Conservation (phyloP, 1,140 invertebrate genomes). For the Gonioctena quinquepunctata region DNA sequence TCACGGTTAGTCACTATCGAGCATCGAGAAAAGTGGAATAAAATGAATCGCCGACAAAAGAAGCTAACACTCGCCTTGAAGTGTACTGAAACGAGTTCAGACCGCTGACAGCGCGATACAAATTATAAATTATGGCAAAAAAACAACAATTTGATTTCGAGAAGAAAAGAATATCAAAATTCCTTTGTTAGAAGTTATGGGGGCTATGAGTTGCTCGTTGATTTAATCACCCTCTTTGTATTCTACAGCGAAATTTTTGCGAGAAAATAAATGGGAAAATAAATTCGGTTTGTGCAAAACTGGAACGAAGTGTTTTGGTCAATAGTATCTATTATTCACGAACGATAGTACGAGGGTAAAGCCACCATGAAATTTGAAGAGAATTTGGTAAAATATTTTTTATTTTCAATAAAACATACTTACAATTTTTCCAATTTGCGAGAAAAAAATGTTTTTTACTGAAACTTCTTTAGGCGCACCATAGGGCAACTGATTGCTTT, state of each 20-base stretch:
- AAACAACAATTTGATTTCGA: background rate
- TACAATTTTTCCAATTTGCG: too few species aligned
- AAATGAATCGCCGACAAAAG: background rate
- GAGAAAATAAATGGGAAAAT: background rate
- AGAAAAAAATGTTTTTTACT: too few species aligned
- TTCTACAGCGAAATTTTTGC: background rate
- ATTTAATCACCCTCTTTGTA: background rate
- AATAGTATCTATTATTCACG: too few species aligned
- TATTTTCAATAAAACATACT: too few species aligned
- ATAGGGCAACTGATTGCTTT: too few species aligned
- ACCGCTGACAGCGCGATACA: background rate
- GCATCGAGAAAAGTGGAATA: background rate
- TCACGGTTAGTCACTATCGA: background rate
- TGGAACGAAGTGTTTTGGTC: too few species aligned
- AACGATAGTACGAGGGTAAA: too few species aligned
- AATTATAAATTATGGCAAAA: background rate
- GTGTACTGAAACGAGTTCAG: background rate
- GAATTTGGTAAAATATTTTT: too few species aligned
- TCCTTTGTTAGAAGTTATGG: background rate
- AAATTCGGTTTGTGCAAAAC: too few species aligned
- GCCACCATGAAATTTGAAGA: too few species aligned
- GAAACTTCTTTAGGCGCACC: too few species aligned
- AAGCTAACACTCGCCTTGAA: background rate
- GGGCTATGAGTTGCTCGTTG: background rate
- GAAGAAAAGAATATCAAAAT: background rate